Base-by-base conservation (phyloP, 2,113 vertebrate genomes). In the Oenanthe oenanthe region DNA sequence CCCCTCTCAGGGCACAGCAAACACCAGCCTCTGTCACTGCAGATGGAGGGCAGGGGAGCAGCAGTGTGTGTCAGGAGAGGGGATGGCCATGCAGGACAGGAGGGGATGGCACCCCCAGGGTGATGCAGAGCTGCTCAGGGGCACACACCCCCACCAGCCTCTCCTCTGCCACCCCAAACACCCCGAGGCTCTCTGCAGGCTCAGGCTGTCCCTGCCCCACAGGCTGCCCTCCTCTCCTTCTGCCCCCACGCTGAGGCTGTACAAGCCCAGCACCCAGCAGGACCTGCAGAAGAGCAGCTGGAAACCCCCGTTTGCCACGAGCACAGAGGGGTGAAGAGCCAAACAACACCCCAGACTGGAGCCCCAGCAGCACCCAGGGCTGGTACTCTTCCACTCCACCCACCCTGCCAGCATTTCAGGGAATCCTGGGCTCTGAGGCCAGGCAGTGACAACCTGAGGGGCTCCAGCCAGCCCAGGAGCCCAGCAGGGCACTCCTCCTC, bases 251-350 rank as follows among this genome's bases (percentile, higher is more conserved):
- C 17, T 7, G 80, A 16, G 60, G 12, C 1, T 13, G 17, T 0
- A 2, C 51, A 40, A 3, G 29, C 40, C 62, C 51, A 61, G 47
- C 18, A 7, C 7, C 8, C 16, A 4, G 12, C 29, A 17, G 51
- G 43, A 50, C 20, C 74, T 42, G 24, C 51, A 17, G 20, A 13
- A 18, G 45, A 65, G 56, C n/a, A 66, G n/a, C 2, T 28, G 61
- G 60, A 12, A 70, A 45, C 21, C 28, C 51, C 10, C 4, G 0
- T 10, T 7, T 8, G 32, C 32, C 43, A 7, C 1, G 1, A 82
- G 14, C 42, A 48, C 65, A 7, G 17, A 13, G 0, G 13, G 34
- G 10, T 24, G 24, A 47, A 43, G 58, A 48, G 54, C 63, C 51
- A 48, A 70, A 51, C 61, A n/a, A 50, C 50, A 2, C 12, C 31